These are phyloP conservation scores for Galagoides demidoff DNA, from an alignment of 2,797 vertebrate species.

Conservation along the genomic window DNA sequence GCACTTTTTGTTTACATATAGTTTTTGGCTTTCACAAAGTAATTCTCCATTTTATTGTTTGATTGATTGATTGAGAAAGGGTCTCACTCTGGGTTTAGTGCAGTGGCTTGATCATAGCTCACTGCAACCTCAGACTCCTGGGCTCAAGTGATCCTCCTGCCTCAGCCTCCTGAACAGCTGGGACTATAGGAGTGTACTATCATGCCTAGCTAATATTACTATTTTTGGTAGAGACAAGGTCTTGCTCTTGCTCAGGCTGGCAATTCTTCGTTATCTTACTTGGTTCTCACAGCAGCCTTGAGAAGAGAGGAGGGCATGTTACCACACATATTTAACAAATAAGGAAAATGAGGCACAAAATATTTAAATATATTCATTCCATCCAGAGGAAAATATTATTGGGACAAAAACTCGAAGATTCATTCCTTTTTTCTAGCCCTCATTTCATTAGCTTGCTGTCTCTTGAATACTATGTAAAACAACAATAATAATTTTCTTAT, in stretches of 20 bases:
- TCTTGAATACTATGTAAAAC: neutral
- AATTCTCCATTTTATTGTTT: neutral
- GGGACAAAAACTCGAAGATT: neutral
- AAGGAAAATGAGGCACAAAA: conserved; percentile 25
- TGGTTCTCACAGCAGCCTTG: conserved; percentile 18
- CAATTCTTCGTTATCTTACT: neutral
- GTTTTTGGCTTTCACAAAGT: neutral
- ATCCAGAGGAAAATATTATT: neutral
- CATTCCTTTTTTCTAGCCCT: neutral
- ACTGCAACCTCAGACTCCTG: neutral
- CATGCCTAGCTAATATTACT: neutral
- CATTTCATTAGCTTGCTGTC: neutral
- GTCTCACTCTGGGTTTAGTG: neutral
- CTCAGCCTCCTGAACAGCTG: neutral
- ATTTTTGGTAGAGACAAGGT: neutral
- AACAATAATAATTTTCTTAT: neutral
- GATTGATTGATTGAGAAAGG: neutral
- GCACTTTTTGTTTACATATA: neutral
- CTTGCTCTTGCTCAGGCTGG: neutral
- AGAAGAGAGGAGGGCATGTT: conserved; percentile 31
- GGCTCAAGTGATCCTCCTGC: neutral
- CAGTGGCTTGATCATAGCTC: neutral
- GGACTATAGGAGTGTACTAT: neutral
- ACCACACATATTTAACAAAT: neutral
- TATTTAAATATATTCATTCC: neutral